Evolutionary conservation across 2,797 vertebrate species (phyloP).

Genomic region (Megaceryle alcyon): DNA sequence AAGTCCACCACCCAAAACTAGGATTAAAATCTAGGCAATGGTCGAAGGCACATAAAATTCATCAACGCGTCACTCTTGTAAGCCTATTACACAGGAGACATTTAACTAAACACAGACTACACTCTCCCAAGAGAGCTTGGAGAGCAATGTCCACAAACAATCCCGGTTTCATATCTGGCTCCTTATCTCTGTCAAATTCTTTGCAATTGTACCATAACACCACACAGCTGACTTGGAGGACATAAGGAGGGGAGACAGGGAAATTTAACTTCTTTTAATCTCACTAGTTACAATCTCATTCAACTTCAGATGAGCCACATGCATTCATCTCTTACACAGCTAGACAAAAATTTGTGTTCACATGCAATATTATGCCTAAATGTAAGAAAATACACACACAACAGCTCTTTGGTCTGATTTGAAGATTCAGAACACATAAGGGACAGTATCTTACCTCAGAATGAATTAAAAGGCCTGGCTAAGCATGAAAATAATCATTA

Average conservation of each 20-base stretch:
- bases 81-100: neutral
- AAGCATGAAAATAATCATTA: constrained; percentile 8
- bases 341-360: neutral
- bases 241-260: neutral
- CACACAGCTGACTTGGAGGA: neutral
- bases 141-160: neutral
- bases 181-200: neutral
- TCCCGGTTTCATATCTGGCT: neutral
- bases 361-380: neutral
- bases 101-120: neutral
- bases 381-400: neutral
- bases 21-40: neutral
- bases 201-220: neutral
- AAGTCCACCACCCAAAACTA: neutral
- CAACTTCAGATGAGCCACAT: neutral
- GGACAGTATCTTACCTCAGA: neutral
- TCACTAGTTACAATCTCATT: neutral
- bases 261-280: neutral
- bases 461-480: neutral
- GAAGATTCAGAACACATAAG: neutral
- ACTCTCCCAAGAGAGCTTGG: neutral
- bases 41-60: neutral
- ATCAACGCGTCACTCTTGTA: neutral
- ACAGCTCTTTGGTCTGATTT: neutral
- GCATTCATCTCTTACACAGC: neutral